phyloP scores from a whole-genome alignment of 1,140 invertebrate species.

The Chrysoperla carnea region DNA sequence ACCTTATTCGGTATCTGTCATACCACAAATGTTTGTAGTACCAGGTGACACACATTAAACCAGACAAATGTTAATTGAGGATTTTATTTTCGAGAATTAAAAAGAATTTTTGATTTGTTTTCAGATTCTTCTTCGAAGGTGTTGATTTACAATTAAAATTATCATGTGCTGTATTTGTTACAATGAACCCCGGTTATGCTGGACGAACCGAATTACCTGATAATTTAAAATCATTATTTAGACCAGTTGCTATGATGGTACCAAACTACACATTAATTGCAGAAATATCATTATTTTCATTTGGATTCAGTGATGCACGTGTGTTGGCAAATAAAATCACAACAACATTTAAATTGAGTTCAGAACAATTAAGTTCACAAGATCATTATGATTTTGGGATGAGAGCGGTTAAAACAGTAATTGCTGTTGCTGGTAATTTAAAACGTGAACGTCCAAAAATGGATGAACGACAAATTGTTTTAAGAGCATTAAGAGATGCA shows the following conservation, averaged over 20 bases:
- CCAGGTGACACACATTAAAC: no score
- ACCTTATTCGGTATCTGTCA: no score
- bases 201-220: conserved; percentile 55
- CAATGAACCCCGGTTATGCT: conserved; percentile 60
- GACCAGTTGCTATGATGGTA: conserved; percentile 63
- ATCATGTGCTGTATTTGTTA: conserved; percentile 52
- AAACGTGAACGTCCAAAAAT: conserved; percentile 47
- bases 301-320: conserved; percentile 38
- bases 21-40: no score
- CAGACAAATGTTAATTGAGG: no score
- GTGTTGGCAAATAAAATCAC: conserved; percentile 51
- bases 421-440: conserved; percentile 48
- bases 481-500: conserved; percentile 47
- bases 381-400: conserved; percentile 36
- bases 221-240: conserved; percentile 53
- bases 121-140: conserved; percentile 45
- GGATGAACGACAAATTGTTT: conserved; percentile 30
- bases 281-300: conserved; percentile 54
- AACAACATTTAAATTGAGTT: conserved; percentile 50
- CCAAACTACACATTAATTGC: conserved; percentile 54
- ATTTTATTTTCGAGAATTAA: no score
- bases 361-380: conserved; percentile 48
- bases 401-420: conserved; percentile 41
- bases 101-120: not conserved
- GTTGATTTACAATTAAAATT: conserved; percentile 37